Evolutionary conservation across 2,797 vertebrate genomes (phyloP).

Genomic region (Typhlichthys eigenmanni): DNA sequence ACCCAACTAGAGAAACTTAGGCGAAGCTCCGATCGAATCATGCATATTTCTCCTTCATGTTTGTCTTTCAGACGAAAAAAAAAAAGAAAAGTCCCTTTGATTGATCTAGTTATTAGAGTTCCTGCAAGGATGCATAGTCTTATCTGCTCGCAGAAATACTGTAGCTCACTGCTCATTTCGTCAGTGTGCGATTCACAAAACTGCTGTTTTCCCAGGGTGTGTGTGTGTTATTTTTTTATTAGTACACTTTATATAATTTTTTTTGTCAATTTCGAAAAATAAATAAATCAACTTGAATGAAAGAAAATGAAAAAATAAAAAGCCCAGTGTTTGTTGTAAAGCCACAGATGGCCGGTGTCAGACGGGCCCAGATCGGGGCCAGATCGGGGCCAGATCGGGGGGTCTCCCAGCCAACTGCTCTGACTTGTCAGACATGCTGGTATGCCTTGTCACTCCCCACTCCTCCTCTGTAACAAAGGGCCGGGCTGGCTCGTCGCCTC

Average conservation of each 20-base stretch:
- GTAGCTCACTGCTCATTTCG: constrained; percentile 47
- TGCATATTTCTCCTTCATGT: constrained; percentile 58
- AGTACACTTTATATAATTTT: no score
- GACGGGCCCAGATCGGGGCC: constrained; percentile 44
- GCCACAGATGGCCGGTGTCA: constrained; percentile 67
- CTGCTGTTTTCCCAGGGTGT: no score
- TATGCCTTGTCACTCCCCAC: constrained; percentile 73
- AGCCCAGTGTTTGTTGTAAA: constrained; percentile 37
- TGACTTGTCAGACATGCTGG: constrained; percentile 72
- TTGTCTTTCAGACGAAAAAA: constrained; percentile 40
- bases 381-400: constrained; percentile 43
- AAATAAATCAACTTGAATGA: background rate
- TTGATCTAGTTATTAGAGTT: constrained; percentile 44
- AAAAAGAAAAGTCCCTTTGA: constrained; percentile 29
- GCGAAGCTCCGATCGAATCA: constrained; percentile 55
- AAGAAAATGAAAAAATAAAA: background rate
- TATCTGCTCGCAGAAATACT: constrained; percentile 54
- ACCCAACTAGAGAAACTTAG: constrained; percentile 45
- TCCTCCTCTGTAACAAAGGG: constrained; percentile 66
- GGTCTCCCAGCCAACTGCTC: constrained; percentile 72
- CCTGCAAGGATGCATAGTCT: constrained; percentile 31
- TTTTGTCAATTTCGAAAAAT: constrained; percentile 46
- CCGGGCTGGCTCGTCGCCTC: constrained; percentile 60
- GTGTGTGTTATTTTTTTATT: constrained; percentile 34
- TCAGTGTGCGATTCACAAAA: constrained; percentile 49